Evolutionary conservation across 2,113 vertebrate genomes (phyloP).

Genomic region (Ancistrus triradiatus): DNA sequence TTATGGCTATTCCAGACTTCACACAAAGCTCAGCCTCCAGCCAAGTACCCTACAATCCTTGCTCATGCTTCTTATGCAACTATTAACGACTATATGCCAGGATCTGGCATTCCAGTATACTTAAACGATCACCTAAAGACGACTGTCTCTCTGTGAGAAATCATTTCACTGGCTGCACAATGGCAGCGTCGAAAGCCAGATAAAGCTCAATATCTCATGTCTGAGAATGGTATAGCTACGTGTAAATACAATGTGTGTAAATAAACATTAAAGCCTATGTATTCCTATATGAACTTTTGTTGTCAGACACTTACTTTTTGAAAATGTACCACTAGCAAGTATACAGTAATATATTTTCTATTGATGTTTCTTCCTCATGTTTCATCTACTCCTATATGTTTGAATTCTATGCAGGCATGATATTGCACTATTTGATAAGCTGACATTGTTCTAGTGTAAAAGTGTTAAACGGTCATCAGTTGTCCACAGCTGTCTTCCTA

Average conservation of each 20-base stretch:
- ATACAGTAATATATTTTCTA: slow-evolving; percentile 33
- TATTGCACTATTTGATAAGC: slow-evolving; percentile 37
- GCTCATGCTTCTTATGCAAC: not conserved
- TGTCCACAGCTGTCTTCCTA: not conserved
- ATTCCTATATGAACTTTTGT: slow-evolving; percentile 18
- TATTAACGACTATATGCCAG: slow-evolving; percentile 15
- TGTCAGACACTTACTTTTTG: slow-evolving; percentile 13
- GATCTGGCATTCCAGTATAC: slow-evolving; percentile 19
- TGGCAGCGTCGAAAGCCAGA: slow-evolving; percentile 14
- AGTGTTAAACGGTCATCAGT: slow-evolving; percentile 34
- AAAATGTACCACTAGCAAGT: slow-evolving; percentile 21
- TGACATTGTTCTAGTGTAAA: slow-evolving; percentile 28
- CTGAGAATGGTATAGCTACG: slow-evolving; percentile 32
- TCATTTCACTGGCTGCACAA: slow-evolving; percentile 16
- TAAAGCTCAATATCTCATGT: slow-evolving; percentile 33
- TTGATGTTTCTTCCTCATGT: slow-evolving; percentile 1
- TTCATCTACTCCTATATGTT: slow-evolving; percentile 22
- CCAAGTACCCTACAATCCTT: slow-evolving; percentile 2
- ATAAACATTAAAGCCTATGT: slow-evolving; percentile 11
- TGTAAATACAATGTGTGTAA: slow-evolving; percentile 36
- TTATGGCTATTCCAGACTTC: slow-evolving; percentile 3
- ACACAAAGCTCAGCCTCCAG: not conserved
- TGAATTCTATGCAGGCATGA: slow-evolving; percentile 31
- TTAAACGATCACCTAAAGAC: not conserved
- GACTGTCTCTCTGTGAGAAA: slow-evolving; percentile 33